Percentiles rank a stretch among this genome's conserved stretches.
Evolutionary conservation across 2,797 vertebrate species (phyloP).

Genomic region (Dendrocincla tyrannina): DNA sequence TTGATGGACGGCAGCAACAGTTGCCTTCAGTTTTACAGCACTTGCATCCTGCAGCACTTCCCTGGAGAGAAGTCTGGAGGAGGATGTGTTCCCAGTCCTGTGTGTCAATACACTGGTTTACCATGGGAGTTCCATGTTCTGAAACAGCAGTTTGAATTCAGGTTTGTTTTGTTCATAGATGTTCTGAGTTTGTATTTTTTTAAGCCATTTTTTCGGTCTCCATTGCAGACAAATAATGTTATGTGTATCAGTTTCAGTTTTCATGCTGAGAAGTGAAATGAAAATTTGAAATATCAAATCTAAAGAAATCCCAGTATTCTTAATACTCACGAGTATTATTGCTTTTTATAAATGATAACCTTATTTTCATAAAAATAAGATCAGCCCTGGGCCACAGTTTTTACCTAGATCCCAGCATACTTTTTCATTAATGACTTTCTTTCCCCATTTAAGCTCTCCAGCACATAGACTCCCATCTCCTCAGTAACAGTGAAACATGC

Average conservation of each 20-base stretch:
- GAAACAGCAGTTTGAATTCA: background rate
- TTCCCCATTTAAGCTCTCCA: background rate
- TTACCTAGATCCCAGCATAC: background rate
- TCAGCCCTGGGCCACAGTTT: background rate
- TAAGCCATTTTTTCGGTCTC: background rate
- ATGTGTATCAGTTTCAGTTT: background rate
- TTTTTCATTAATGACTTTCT: background rate
- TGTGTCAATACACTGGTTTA: background rate
- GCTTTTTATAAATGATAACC: background rate
- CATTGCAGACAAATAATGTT: background rate
- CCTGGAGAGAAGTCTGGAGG: background rate
- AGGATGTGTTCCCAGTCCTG: accelerated
- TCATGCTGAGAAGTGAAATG: background rate
- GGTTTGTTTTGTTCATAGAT: background rate
- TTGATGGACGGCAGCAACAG: background rate
- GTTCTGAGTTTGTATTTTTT: background rate
- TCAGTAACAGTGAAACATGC: accelerated
- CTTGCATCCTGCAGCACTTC: background rate
- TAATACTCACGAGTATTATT: background rate
- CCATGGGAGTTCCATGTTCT: background rate
- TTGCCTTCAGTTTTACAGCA: background rate
- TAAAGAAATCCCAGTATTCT: background rate
- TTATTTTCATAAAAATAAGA: background rate
- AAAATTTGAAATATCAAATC: background rate
- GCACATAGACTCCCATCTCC: background rate